phyloP scores from a whole-genome alignment of 2,888 invertebrate genomes.

The Coecobrya sp. region DNA sequence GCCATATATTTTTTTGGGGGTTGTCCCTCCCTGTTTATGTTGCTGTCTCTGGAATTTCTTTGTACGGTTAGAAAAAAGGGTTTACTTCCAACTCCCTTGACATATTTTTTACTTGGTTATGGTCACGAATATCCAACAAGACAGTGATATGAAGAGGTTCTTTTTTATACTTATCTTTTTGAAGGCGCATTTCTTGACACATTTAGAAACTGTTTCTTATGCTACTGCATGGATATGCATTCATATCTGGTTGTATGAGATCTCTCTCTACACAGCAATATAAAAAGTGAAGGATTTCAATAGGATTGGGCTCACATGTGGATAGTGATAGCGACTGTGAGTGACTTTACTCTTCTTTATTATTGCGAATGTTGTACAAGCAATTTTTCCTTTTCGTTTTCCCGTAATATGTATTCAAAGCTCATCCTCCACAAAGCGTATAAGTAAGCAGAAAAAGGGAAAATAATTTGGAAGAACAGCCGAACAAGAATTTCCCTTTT shows the following conservation, averaged over 20 bases:
- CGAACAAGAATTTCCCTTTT: constrained; percentile 42
- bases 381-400: background rate
- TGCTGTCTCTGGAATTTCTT: background rate
- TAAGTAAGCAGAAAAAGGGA: constrained; percentile 43
- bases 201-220: background rate
- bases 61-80: background rate
- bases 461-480: constrained; percentile 54
- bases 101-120: constrained; percentile 24
- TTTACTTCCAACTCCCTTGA: constrained; percentile 35
- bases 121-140: constrained; percentile 31
- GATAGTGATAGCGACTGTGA: background rate
- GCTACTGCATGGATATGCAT: background rate
- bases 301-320: constrained; percentile 28
- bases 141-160: constrained; percentile 21
- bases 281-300: background rate
- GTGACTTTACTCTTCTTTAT: constrained; percentile 16
- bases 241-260: too few relatives aligned
- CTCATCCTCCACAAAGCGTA: constrained; percentile 22
- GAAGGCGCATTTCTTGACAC: constrained; percentile 2
- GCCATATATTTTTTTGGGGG: background rate
- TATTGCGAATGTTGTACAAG: constrained; percentile 2
- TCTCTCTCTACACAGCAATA: too few relatives aligned
- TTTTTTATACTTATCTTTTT: constrained; percentile 18
- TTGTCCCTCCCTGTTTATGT: background rate
- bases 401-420: constrained; percentile 60